Evolutionary conservation across 2,797 vertebrate genomes (phyloP), one percentile per base, ranked within the genome.

Genomic region (Malacoctenus gilli): DNA sequence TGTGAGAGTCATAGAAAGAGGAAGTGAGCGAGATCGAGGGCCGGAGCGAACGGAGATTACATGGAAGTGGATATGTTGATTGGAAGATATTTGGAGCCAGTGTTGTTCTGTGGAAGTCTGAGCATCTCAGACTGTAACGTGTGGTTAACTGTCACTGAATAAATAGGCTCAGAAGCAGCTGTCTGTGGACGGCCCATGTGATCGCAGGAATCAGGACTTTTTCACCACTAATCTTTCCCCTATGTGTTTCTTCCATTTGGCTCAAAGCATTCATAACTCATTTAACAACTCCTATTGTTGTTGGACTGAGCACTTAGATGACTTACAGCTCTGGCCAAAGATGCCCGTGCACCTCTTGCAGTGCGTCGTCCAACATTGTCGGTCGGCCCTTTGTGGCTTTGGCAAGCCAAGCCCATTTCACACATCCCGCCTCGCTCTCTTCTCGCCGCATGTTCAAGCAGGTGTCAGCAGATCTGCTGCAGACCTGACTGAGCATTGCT

Each of bases 381-480:
- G 61, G 54, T 75, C 78, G 50, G 68, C 71, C 77, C 79, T 85
- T 61, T 79, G 61, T 66, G 55, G 64, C 64, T 80, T 72, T 85
- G 85, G 79, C 77, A 66, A 59, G 64, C 59, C 35, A n/a, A 58
- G 46, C 49, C 50, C 32, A 28, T 76, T 80, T 83, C 59, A 69
- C 68, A 61, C 40, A 37, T 54, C 44, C 31, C 67, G 40, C 15
- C 23, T 36, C 62, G 47, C 35, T 41, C 36, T 52, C 40, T 42
- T 37, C 59, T 55, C 13, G 32, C 48, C 48, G 48, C 66, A 65
- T 56, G 54, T 75, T 65, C 7, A 43, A 74, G 72, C 67, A 80
- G 78, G 80, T 82, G 80, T 89, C 82, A 85, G 80, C 77, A 82
- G 64, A 77, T 85, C 79, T 47, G 41, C 43, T 40, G 52, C 73